Base-by-base conservation (phyloP, 2,888 invertebrate genomes). In the Sepioteuthis lessoniana region DNA sequence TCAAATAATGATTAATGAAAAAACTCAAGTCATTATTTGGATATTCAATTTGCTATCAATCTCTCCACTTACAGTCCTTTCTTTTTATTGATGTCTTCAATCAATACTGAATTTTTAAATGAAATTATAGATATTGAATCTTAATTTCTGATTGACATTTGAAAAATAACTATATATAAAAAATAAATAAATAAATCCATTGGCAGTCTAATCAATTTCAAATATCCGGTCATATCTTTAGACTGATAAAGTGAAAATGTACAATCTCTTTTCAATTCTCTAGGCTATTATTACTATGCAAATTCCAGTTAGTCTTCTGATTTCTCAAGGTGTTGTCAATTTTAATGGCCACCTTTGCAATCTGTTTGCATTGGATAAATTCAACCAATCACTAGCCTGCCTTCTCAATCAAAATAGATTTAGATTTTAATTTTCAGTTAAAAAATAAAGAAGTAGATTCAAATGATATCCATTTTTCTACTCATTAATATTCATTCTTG, bases 91-190 rank as follows among this genome's bases (percentile, higher is more conserved):
- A 76, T 76, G n/a, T 76, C 76, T 35, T 76, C n/a, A n/a, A 76
- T 76, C 76, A 76, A 76, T 55, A 55, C 21, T 55, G 55, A 21
- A 55, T 35, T 76, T 76, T 76, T 13, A 76, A 76, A 76, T 76
- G n/a, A n/a, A 76, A 76, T 76, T 76, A 76, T 76, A 76, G 76
- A 76, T 76, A 76, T n/a, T 76, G 76, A 76, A 76, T 76, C 76
- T 76, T 76, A 76, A 76, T 76, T 76, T 76, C 76, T 76, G 76
- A 76, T 76, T 76, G 76, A 76, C 76, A 35, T 76, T 76, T 76
- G n/a, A 76, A 55, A 55, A 55, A 55, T 19, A 19, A 55, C 16
- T 28, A 55, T 25, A 55, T 55, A 28, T 19, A 55, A 55, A 55
- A 55, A 55, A 55, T 25, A 28, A 25, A 28, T 25, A 55, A 55